A percentile compares a stretch with the other conserved stretches of the same genome.
phyloP scores from a whole-genome alignment of 2,113 vertebrate genomes.

The Microcebus lehilahytsara region DNA sequence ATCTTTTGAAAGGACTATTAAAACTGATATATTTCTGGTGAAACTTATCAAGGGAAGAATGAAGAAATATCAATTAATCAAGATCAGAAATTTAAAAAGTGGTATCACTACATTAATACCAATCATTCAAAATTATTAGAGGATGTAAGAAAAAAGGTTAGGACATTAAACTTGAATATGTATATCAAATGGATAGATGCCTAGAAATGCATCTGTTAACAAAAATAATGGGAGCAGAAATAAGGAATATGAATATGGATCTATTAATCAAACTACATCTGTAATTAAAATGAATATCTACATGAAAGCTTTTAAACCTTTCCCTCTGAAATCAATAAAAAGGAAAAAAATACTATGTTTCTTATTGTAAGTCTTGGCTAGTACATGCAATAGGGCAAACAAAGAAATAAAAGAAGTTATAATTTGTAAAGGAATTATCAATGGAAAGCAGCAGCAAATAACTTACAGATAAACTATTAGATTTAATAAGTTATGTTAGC shows the following conservation, averaged over 20 bases:
- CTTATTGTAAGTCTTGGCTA: not conserved
- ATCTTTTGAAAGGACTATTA: not conserved
- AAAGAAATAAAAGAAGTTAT: not conserved
- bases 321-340: not conserved
- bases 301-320: not conserved
- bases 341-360: not conserved
- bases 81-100: not conserved
- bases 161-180: not conserved
- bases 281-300: not conserved
- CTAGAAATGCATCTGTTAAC: not conserved
- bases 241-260: not conserved
- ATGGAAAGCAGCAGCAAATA: not conserved
- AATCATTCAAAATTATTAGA: not conserved
- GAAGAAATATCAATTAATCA: not conserved
- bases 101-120: not conserved
- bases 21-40: not conserved
- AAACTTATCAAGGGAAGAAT: not conserved
- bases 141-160: not conserved
- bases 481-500: not conserved
- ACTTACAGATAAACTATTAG: not conserved
- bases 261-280: not conserved
- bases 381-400: not conserved
- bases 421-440: not conserved
- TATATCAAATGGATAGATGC: not conserved
- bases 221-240: not conserved